Percentiles rank a stretch among this genome's conserved stretches.
Conservation (phyloP, 1,140 invertebrate genomes). For the Zaprionus nigranus region DNA sequence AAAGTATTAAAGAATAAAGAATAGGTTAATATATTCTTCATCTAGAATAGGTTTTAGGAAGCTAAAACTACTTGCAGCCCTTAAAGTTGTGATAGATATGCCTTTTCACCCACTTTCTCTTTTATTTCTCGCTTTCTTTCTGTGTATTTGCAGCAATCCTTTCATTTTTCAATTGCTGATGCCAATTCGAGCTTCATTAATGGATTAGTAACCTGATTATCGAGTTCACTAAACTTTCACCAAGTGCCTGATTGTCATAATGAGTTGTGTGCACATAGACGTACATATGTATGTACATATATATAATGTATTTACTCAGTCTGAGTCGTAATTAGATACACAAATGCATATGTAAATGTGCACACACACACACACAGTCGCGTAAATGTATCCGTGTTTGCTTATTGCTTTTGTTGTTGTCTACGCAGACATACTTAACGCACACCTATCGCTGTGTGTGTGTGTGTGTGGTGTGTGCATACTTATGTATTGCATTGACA, state of each 20-base stretch:
- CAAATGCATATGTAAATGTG: slow-evolving; percentile 10
- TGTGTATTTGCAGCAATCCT: not conserved
- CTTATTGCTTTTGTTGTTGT: slow-evolving; percentile 24
- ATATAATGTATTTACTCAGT: slow-evolving; percentile 29
- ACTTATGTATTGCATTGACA: slow-evolving; percentile 64
- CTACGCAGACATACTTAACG: slow-evolving; percentile 22
- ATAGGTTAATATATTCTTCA: not conserved
- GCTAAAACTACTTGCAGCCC: not conserved
- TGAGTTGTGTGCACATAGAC: slow-evolving; percentile 33
- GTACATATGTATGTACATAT: too few species aligned
- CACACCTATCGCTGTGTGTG: slow-evolving; percentile 24
- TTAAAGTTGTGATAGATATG: not conserved
- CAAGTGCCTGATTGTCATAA: slow-evolving; percentile 37
- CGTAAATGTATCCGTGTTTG: slow-evolving; percentile 13
- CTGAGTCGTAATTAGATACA: slow-evolving; percentile 11
- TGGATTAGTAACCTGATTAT: slow-evolving; percentile 63
- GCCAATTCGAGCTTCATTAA: slow-evolving; percentile 2
- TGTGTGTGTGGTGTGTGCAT: slow-evolving; percentile 25
- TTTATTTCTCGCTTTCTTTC: not conserved
- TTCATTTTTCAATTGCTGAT: slow-evolving; percentile 12
- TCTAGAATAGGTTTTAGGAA: not conserved
- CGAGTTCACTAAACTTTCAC: slow-evolving; percentile 59
- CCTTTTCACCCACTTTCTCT: not conserved
- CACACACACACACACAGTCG: slow-evolving; percentile 7
- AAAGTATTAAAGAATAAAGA: too few species aligned